Base-by-base conservation (phyloP, 2,113 vertebrate species). In the Phodopus roborovskii region DNA sequence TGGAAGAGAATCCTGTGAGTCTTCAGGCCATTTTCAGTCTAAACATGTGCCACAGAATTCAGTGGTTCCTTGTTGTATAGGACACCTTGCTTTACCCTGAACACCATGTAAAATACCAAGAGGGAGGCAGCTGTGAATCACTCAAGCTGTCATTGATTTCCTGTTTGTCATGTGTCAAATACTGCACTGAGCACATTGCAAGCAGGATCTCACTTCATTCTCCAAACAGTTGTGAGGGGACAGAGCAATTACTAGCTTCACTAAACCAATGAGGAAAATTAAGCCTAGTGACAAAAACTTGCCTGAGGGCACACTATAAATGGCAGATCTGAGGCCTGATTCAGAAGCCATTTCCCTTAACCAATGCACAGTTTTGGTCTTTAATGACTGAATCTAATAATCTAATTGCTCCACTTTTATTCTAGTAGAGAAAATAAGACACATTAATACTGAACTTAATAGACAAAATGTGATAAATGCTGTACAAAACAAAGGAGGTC, bases 141-240 rank as follows among this genome's bases (percentile, higher is more conserved):
- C n/a, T 50, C 66, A 39, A 77, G 45, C 13, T 81, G 87, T 95
- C 33, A 17, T 62, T 90, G 77, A 39, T 56, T 88, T 96, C 20
- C 56, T 92, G n/a, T 82, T 71, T 82, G 74, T 62, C 71, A 60
- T 60, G 28, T 92, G 48, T 62, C 68, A 88, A 79, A n/a, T 15
- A 36, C 70, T 17, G 33, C n/a, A 28, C 36, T 84, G 79, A 94
- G 81, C 45, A 50, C 11, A 64, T 66, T 56, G 84, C 60, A 93
- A 77, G 53, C 36, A 95, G 53, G 58, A 96, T 95, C 94, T 98
- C 88, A 95, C 93, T 97, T 94, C 93, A 84, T 93, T 50, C 92
- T 83, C 64, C 48, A 42, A 83, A 70, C 60, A 74, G 20, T 82
- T 91, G 83, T 78, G 7, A 89, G 64, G 26, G 5, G 45, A 33